These are phyloP conservation scores for Hydropsyche tenuis DNA, from an alignment of 1,140 invertebrate genomes.

Conservation along the genomic window DNA sequence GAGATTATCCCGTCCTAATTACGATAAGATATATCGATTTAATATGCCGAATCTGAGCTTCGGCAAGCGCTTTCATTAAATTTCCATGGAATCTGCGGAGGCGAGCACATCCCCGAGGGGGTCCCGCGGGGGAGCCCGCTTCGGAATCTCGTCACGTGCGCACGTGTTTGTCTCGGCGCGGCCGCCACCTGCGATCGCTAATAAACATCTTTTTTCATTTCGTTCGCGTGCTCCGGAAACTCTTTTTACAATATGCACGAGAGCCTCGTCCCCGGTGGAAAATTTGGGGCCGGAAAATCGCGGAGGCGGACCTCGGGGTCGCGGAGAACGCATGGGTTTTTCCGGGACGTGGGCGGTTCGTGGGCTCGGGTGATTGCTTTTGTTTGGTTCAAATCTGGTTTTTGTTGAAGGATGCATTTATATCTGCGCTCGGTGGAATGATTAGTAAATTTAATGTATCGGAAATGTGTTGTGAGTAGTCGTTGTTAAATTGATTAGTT, in stretches of 20 bases:
- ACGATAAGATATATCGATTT: slow-evolving; percentile 22
- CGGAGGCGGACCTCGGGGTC: too few species aligned
- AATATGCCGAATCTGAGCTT: slow-evolving; percentile 1
- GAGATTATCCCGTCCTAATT: slow-evolving; percentile 24
- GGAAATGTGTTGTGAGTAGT: too few species aligned
- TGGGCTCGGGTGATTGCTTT: too few species aligned
- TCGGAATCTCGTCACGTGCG: slow-evolving; percentile 29
- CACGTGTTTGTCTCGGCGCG: slow-evolving; percentile 29
- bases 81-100: slow-evolving; percentile 24
- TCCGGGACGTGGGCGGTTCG: too few species aligned
- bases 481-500: too few species aligned
- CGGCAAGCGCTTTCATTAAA: slow-evolving; percentile 32
- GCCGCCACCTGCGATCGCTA: slow-evolving; percentile 34
- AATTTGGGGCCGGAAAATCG: too few species aligned
- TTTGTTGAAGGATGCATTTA: too few species aligned
- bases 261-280: too few species aligned
- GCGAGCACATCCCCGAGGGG: not conserved
- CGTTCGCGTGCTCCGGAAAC: slow-evolving; percentile 21
- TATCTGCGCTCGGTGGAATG: too few species aligned
- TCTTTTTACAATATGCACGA: slow-evolving; percentile 3
- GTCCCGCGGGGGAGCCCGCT: not conserved
- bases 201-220: slow-evolving; percentile 42
- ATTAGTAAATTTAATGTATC: too few species aligned
- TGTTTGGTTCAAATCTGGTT: too few species aligned
- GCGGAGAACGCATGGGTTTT: too few species aligned